Conservation (phyloP, 2,888 invertebrate genomes). For the Stramonita haemastoma region DNA sequence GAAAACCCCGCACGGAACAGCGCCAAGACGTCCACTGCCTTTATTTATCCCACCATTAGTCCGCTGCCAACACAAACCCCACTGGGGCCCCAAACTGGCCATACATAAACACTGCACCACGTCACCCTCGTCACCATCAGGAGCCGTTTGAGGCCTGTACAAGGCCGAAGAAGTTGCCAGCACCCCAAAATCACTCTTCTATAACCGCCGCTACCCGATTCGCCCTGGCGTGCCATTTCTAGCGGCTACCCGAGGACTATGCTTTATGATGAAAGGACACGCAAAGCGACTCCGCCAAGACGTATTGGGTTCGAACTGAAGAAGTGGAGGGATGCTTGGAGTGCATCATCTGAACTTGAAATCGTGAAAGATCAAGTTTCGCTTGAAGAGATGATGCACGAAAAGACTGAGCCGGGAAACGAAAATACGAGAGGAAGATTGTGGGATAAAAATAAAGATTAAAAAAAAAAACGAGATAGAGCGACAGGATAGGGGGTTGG, state of each 20-base stretch:
- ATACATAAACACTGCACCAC: too few relatives aligned
- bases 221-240: conserved; percentile 5
- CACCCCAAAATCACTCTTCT: conserved; percentile 26
- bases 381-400: conserved; percentile 13
- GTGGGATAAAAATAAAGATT: too few relatives aligned
- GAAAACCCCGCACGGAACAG: too few relatives aligned
- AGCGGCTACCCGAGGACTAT: conserved; percentile 9
- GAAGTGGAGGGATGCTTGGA: conserved; percentile 21
- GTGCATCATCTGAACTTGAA: conserved; percentile 17
- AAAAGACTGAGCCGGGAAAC: not conserved
- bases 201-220: conserved; percentile 32
- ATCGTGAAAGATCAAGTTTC: not conserved
- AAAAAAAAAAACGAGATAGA: not conserved
- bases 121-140: not conserved
- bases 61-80: too few relatives aligned
- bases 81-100: too few relatives aligned
- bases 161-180: not conserved
- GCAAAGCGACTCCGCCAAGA: conserved; percentile 20
- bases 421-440: too few relatives aligned
- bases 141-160: not conserved
- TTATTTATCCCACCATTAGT: too few relatives aligned
- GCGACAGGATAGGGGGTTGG: not conserved
- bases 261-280: conserved; percentile 20
- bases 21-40: too few relatives aligned
- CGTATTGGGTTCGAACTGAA: conserved; percentile 36